A percentile compares a stretch with the other conserved stretches of the same genome.
Evolutionary conservation across 2,888 invertebrate genomes (phyloP).

Genomic region (Magallana nippona): DNA sequence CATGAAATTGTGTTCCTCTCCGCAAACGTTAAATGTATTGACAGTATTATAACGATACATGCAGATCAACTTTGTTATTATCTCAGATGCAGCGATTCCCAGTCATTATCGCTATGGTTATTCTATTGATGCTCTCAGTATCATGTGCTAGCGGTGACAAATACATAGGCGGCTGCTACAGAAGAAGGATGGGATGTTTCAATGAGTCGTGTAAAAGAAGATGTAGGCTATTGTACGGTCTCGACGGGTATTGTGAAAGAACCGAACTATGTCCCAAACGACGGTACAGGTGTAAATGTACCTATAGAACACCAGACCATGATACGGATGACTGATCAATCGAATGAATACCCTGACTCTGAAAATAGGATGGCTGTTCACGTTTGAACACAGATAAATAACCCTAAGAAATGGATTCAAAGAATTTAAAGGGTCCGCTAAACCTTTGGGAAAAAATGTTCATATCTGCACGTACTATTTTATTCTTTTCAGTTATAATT

Average conservation of each 20-base stretch:
- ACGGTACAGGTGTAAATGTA: not conserved
- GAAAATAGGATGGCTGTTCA: not conserved
- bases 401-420: not conserved
- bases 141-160: not conserved
- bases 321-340: not conserved
- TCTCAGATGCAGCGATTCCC: not conserved
- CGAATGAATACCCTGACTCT: not conserved
- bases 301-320: not conserved
- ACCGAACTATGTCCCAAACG: not conserved
- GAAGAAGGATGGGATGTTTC: constrained; percentile 10
- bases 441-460: too few species aligned
- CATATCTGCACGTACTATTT: too few species aligned
- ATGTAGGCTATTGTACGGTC: not conserved
- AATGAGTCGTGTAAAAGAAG: constrained; percentile 13
- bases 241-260: not conserved
- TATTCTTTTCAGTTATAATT: too few species aligned
- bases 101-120: not conserved
- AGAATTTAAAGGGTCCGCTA: too few species aligned
- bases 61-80: not conserved
- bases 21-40: too few species aligned
- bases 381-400: too few species aligned
- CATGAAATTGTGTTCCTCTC: too few species aligned
- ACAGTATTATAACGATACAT: not conserved
- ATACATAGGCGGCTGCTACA: not conserved
- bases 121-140: not conserved